A percentile compares a stretch with the other conserved stretches of the same genome.
phyloP scores from a whole-genome alignment of 1,140 invertebrate species.

The Calycopis cecrops region DNA sequence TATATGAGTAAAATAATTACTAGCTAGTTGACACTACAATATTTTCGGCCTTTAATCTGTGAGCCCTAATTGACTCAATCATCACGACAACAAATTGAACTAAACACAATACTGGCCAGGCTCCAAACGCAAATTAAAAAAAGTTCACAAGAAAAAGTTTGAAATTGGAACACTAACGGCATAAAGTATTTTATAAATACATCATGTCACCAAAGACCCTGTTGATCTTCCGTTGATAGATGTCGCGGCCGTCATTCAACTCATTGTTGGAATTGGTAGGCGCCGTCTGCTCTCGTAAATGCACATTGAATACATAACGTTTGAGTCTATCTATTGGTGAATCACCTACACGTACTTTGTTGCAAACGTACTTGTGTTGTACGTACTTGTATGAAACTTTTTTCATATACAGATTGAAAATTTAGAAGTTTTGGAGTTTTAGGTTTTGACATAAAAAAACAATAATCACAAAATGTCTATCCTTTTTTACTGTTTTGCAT shows the following conservation, averaged over 20 bases:
- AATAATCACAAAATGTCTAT: too few species aligned
- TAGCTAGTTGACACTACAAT: too few species aligned
- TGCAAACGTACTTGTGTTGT: not conserved
- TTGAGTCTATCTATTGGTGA: slow-evolving; percentile 20
- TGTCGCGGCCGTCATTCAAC: slow-evolving; percentile 39
- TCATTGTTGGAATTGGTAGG: slow-evolving; percentile 54
- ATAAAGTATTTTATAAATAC: slow-evolving; percentile 3
- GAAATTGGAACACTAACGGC: not conserved
- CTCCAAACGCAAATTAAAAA: not conserved
- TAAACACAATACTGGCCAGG: too few species aligned
- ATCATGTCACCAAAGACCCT: slow-evolving; percentile 23
- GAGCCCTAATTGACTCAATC: too few species aligned
- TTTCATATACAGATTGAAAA: too few species aligned
- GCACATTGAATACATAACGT: slow-evolving; percentile 30
- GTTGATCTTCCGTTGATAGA: slow-evolving; percentile 29
- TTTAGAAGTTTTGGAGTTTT: too few species aligned
- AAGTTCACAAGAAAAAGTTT: not conserved
- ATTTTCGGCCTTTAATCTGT: too few species aligned
- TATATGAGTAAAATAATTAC: too few species aligned
- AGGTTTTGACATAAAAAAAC: too few species aligned
- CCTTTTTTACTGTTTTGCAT: too few species aligned
- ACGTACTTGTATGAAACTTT: too few species aligned
- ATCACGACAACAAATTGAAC: too few species aligned
- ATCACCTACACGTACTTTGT: slow-evolving; percentile 16
- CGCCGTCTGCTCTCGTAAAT: slow-evolving; percentile 38